Base-by-base conservation (phyloP, 1,140 invertebrate species). In the Solenopsis invicta region DNA sequence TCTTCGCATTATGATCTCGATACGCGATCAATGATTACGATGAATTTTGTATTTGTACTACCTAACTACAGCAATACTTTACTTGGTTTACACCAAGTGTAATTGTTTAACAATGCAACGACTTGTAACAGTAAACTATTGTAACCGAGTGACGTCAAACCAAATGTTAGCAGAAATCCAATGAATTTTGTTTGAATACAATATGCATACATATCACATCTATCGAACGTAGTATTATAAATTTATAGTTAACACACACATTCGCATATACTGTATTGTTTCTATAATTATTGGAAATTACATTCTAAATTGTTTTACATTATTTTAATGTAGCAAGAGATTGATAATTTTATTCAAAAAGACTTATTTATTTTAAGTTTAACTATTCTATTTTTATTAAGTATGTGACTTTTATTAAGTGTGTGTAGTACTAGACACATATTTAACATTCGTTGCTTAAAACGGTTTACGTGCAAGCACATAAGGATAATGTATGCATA, bases 171-270 rank as follows among this genome's bases (percentile, higher is more conserved):
- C 52, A n/a, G 52, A 56, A 74, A 52, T 56, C n/a, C 24, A 34
- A 16, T 72, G 52, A 34, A 56, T 37, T 75, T 74, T 2, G 21
- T 54, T 75, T 61, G 21, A 59, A 76, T 59, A 10, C 18, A 24
- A 24, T 59, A 29, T 45, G 2, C 9, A 21, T 21, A 72, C 16
- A 13, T 54, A 74, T 9, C 18, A 18, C 13, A 41, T 21, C n/a
- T 9, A 67, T 24, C 4, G 37, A n/a, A 21, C 18, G 8, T 34
- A 66, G 0, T 62, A 62, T 62, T 62, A 62, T 62, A 62, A 62
- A 62, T 56, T 56, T 54, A 29, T 62, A 5, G 6, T 66, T 12
- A 66, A 13, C 8, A 13, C 12, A 13, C 12, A 13, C 12, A 13
- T 48, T 10, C 12, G 48, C 12, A 21, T 2, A 56, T 21, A 21